These are phyloP conservation scores for Larimichthys polyactis DNA, from an alignment of 2,113 vertebrate genomes.

Conservation along the genomic window DNA sequence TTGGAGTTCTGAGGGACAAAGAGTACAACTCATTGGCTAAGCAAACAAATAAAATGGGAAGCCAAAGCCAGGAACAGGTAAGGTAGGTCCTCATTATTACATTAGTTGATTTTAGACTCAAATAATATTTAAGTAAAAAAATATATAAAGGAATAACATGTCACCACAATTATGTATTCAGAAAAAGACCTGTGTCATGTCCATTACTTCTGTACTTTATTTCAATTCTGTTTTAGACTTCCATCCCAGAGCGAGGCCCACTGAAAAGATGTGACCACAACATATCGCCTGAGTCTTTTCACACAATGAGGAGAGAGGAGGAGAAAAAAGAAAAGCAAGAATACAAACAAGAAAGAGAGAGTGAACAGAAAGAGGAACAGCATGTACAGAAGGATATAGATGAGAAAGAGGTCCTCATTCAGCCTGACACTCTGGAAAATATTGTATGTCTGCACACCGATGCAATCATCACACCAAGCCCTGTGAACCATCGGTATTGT, in stretches of 20 bases:
- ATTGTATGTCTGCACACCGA: neutral
- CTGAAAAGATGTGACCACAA: slow-evolving; percentile 47
- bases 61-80: slow-evolving; percentile 65
- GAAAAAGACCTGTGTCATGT: neutral
- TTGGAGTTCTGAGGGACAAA: slow-evolving; percentile 57
- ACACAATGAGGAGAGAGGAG: slow-evolving; percentile 14
- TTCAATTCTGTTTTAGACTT: slow-evolving; percentile 44
- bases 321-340: slow-evolving; percentile 23
- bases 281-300: slow-evolving; percentile 39
- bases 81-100: slow-evolving; percentile 38
- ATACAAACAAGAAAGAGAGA: slow-evolving; percentile 3
- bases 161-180: neutral
- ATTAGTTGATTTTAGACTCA: neutral
- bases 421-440: slow-evolving; percentile 34
- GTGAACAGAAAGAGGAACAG: slow-evolving; percentile 2
- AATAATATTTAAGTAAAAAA: neutral
- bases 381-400: slow-evolving; percentile 10
- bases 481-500: neutral
- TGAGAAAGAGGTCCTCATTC: slow-evolving; percentile 8
- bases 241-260: slow-evolving; percentile 23
- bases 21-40: slow-evolving; percentile 41
- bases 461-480: neutral
- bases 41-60: slow-evolving; percentile 44
- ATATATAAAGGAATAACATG: neutral
- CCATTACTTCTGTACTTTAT: neutral